phyloP scores from a whole-genome alignment of 2,113 vertebrate genomes.

The Dicrurus megarhynchus region DNA sequence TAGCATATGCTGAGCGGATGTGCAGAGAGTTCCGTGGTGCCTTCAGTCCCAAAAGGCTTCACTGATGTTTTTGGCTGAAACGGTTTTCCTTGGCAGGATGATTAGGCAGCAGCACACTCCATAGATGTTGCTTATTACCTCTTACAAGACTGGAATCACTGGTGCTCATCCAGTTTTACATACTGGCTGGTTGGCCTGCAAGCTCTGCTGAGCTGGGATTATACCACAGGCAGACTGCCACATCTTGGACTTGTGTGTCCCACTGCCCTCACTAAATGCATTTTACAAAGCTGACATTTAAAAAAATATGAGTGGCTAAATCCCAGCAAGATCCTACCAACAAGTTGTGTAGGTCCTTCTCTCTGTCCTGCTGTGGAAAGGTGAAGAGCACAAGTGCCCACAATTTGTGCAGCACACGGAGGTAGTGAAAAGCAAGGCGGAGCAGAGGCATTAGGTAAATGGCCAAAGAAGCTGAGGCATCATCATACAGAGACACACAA shows the following conservation, averaged over 20 bases:
- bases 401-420: background rate
- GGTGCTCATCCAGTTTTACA: background rate
- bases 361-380: background rate
- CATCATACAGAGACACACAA: background rate
- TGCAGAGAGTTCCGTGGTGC: background rate
- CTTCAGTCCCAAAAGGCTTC: background rate
- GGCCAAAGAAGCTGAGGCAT: background rate
- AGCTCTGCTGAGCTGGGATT: background rate
- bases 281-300: background rate
- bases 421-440: background rate
- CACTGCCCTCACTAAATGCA: background rate
- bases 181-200: background rate
- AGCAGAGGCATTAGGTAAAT: background rate
- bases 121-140: background rate
- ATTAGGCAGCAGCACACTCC: background rate
- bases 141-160: background rate
- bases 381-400: background rate
- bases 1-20: background rate
- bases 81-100: background rate
- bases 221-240: background rate
- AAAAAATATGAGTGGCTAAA: background rate
- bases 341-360: background rate
- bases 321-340: background rate
- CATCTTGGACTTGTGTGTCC: background rate
- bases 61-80: background rate